Evolutionary conservation across 37 sponge, comb jelly and placozoan species (phyloP), one percentile per base, ranked within the genome.

Genomic region (Agelas oroides): DNA sequence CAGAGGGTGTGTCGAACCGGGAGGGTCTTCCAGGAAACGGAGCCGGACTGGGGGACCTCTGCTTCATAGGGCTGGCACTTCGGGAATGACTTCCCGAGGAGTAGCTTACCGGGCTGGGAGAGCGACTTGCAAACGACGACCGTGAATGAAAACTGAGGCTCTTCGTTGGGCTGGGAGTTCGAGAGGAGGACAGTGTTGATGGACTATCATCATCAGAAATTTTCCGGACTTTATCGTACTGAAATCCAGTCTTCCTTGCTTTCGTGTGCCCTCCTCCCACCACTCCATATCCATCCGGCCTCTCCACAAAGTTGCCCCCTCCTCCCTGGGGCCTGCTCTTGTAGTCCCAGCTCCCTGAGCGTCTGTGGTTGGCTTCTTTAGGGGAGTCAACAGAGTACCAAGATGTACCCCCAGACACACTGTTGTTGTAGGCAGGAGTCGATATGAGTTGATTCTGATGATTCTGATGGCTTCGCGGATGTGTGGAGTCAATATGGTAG

Each of bases 311-410:
- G 52, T 24, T n/a, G 41, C 54, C 11, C 11, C 40, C 32, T 53
- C 56, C 39, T 33, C 16, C 6, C 19, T 35, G 20, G 56, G 61
- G 37, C 2, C 32, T 23, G 54, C 36, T 27, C 16, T 40, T 36
- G 62, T 52, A 41, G 21, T 81, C 82, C 71, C 53, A 83, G 38
- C 83, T 83, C 25, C 33, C 20, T 1, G 38, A 20, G 5, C 83
- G 63, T 32, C 62, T 63, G 31, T 11, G 32, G 21, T 69, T 46
- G n/a, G n/a, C n/a, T 60, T 83, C 83, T 23, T 73, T 71, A 23
- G 83, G 83, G 18, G 83, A 83, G 74, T 83, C 74, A 31, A 20
- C 73, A 12, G 59, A 52, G 61, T 83, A 83, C 83, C 83, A 83
- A 1, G 74, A 64, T 13, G 40, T 30, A 59, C 64, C 63, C 11